A percentile compares a stretch with the other conserved stretches of the same genome.
Conservation (phyloP, 2,888 invertebrate species). For the Parnassius mnemosyne region DNA sequence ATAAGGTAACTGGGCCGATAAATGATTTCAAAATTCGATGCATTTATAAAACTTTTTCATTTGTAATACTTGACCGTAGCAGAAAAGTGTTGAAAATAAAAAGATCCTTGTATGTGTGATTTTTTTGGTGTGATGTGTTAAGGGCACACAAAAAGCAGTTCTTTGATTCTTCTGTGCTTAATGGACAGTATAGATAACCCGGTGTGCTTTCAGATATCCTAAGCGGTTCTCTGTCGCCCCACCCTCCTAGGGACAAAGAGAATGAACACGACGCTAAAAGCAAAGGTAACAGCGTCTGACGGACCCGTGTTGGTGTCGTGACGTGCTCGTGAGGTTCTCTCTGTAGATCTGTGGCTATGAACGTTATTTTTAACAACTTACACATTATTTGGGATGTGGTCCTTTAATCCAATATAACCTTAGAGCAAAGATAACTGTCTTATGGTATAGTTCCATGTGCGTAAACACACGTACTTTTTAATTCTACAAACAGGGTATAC, state of each 20-base stretch:
- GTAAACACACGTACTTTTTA: too few relatives aligned
- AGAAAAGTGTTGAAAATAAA: neutral
- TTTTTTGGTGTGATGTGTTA: too few relatives aligned
- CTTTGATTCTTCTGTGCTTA: conserved; percentile 4
- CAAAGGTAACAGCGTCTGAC: conserved; percentile 81
- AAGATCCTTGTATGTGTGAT: neutral
- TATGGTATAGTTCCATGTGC: too few relatives aligned
- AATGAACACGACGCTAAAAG: conserved; percentile 88
- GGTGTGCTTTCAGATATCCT: conserved; percentile 85
- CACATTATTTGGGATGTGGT: too few relatives aligned
- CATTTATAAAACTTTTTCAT: too few relatives aligned
- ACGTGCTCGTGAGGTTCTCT: conserved; percentile 51
- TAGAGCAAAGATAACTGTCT: too few relatives aligned
- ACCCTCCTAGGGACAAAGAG: conserved; percentile 83
- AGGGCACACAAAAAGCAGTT: too few relatives aligned
- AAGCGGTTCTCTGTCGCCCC: conserved; percentile 85
- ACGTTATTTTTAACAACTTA: conserved; percentile 2
- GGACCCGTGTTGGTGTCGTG: conserved; percentile 46
- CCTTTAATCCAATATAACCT: too few relatives aligned
- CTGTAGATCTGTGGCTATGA: conserved; percentile 34
- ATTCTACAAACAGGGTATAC: too few relatives aligned
- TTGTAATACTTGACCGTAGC: neutral
- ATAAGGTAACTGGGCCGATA: too few relatives aligned
- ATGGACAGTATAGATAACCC: conserved; percentile 32
- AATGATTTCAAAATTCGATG: too few relatives aligned